Base-by-base conservation (phyloP, 1,140 invertebrate genomes). In the Cardiocondyla obscurior region DNA sequence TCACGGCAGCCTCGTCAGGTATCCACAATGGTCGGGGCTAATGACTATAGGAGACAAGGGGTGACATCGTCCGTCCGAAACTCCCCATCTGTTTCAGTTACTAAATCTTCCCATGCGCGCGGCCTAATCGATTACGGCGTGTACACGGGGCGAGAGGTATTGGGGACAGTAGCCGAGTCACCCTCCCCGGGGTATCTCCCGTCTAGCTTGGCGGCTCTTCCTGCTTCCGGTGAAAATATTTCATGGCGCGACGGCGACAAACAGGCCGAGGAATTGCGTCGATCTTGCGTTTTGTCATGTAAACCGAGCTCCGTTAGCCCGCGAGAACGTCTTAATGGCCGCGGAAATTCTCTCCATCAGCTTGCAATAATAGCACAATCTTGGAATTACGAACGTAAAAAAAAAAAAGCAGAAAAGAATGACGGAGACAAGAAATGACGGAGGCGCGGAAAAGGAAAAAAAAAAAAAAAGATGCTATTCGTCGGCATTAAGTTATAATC, bases 41-140 rank as follows among this genome's bases (percentile, higher is more conserved):
- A 90, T 90, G 89, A 90, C 89, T 88, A 84, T 64, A 81, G 89
- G 83, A 90, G 85, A 90, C 89, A 90, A 90, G 89, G 88, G 89
- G 79, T 88, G 81, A 86, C 83, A 86, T 85, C 88, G 88, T 89
- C 58, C 58, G 73, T 76, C 82, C 85, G 58, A 89, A 89, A 88
- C 76, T 87, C 85, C 88, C 88, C 89, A 90, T 90, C 87, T 90
- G 89, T 90, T 90, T 89, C 76, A 81, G 82, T 73, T 82, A 84
- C 76, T 85, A 83, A 90, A 90, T 90, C 88, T 90, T 90, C 89
- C 89, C 89, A 90, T 90, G 85, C 72, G 86, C 77, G 46, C 82
- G 76, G 67, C 86, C 86, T 88, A 88, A 88, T 88, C 86, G 86
- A 88, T 88, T 88, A 88, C 83, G 49, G 81, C 58, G 73, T 84